Base-by-base conservation (phyloP, 2,888 invertebrate species). In the Shargacucullia verbasci region DNA sequence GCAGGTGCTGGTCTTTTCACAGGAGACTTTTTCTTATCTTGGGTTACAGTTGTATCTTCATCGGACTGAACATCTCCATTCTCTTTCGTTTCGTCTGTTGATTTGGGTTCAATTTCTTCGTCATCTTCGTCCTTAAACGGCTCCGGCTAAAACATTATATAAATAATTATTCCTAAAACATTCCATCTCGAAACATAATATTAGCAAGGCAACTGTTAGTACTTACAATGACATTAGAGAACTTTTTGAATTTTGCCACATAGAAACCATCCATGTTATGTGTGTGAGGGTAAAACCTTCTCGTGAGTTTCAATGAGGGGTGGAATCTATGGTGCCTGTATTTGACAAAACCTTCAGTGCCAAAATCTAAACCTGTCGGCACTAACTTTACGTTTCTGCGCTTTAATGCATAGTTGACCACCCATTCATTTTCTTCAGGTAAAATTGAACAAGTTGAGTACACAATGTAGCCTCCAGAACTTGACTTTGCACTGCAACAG, bases 241-340 rank as follows among this genome's bases (percentile, higher is more conserved):
- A 97, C 85, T 99, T 99, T 91, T 99, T 98, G 11, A 99, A 89
- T 92, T 99, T 99, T 0, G 99, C 99, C 1, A 99, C 99, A 93
- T 97, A 99, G 90, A 99, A 99, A 3, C 99, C 99, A 91, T 99
- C 99, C 97, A 99, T 98, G 86, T 99, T 99, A 86, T 99, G 99
- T 2, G 97, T 97, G 86, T 99, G 99, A 0, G 99, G 99, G 91
- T 99, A 99, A 92, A 98, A 99, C 48, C 99, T 95, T 84, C 96
- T 96, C 0, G 98, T 97, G 57, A 98, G 89, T 82, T 98, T 98
- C 88, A 99, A 89, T 10, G 97, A 97, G 0, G 98, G 98, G 89
- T 99, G 98, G 92, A 98, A 99, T 74, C 98, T 95, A 78, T 96
- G 95, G 70, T 97, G 96, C 48, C 97, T 95, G 81, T 97, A 99